Evolutionary conservation across 2,888 invertebrate species (phyloP), one percentile per base, ranked within the genome.

Genomic region (Cephus pulcher): DNA sequence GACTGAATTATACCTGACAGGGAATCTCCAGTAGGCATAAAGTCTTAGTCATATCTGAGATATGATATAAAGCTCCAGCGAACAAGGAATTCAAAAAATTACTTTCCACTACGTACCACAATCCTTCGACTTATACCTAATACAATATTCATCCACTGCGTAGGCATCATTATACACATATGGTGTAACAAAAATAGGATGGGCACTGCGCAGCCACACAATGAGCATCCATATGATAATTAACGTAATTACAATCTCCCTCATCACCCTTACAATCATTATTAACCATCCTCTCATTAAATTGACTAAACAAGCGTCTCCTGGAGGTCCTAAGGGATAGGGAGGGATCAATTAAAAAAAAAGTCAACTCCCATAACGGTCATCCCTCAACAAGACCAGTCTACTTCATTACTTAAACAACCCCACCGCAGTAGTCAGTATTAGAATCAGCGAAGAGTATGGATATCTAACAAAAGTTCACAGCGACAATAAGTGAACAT

Each of bases 201-300:
- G 56, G 56, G 23, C 56, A 56, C 56, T 56, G 1, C 23, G 56
- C 56, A 56, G 56, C 56, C 56, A 56, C 23, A 56, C 23, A 56
- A 56, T 56, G 6, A 56, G 9, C 56, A 9, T 9, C 56, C 56
- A 56, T 23, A 56, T 71, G 33, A 34, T 23, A 71, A 71, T 71
- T 71, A 71, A 71, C 71, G 71, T 34, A 71, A 71, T 71, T 71
- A 71, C 71, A 34, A 33, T 32, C 71, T 34, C 33, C 32, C 71
- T 71, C 71, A 34, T 33, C 71, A 12, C 32, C 34, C 71, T 71
- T 15, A 32, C 34, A 32, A 71, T 34, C 71, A 23, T 71, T 71
- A 71, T 71, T 71, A 71, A 9, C 33, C 71, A 33, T 71, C 71
- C 71, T 71, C 71, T 34, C 71, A 34, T 71, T 34, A 71, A 71